A percentile compares a stretch with the other conserved stretches of the same genome.
Evolutionary conservation across 2,113 vertebrate species (phyloP).

Genomic region (Vulpes lagopus): DNA sequence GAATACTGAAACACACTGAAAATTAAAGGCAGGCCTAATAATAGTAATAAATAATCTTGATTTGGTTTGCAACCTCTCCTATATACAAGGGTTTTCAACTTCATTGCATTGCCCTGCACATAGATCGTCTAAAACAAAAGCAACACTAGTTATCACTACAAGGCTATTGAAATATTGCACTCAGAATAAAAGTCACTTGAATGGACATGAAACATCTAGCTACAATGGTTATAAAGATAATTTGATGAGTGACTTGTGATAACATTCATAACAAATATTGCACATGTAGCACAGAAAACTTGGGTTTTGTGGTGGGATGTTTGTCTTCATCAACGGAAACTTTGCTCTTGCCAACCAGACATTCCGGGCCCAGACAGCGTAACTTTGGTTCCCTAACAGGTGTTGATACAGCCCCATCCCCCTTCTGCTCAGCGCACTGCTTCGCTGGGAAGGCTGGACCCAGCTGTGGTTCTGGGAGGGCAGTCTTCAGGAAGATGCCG

Average conservation of each 20-base stretch:
- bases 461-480: background rate
- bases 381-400: slow-evolving; percentile 77
- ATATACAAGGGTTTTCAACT: slow-evolving; percentile 92
- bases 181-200: slow-evolving; percentile 89
- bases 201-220: slow-evolving; percentile 89
- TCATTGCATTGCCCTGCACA: slow-evolving; percentile 89
- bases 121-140: slow-evolving; percentile 91
- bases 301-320: slow-evolving; percentile 73
- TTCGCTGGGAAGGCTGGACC: background rate
- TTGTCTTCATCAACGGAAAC: slow-evolving; percentile 76
- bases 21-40: slow-evolving; percentile 94
- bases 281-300: slow-evolving; percentile 88
- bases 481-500: background rate
- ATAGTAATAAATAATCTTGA: slow-evolving; percentile 87
- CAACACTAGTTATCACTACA: slow-evolving; percentile 89
- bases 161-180: slow-evolving; percentile 93
- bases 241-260: slow-evolving; percentile 84
- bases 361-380: slow-evolving; percentile 74
- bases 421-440: background rate
- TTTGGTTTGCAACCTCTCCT: slow-evolving; percentile 88
- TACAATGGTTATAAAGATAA: slow-evolving; percentile 87
- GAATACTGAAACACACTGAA: slow-evolving; percentile 91
- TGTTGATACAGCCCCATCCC: slow-evolving; percentile 14
- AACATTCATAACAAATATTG: slow-evolving; percentile 93
- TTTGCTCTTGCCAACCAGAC: slow-evolving; percentile 77